Percentiles rank a stretch among this genome's conserved stretches.
These are phyloP conservation scores for Syritta pipiens DNA, from an alignment of 2,888 invertebrate species.

Conservation along the genomic window DNA sequence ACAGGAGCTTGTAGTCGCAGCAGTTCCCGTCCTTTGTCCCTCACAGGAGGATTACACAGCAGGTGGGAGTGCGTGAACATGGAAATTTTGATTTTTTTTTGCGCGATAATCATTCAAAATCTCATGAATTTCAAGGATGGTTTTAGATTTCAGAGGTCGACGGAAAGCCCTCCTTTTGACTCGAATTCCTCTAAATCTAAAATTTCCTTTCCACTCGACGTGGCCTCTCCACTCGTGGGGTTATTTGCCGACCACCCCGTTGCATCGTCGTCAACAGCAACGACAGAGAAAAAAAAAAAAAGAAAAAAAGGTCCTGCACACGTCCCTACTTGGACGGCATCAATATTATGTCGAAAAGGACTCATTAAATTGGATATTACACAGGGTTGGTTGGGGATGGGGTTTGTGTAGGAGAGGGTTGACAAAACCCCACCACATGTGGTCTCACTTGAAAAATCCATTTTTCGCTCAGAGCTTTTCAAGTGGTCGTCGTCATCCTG, in stretches of 20 bases:
- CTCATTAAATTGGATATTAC: conserved; percentile 61
- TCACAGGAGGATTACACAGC: no score
- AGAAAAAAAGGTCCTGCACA: conserved; percentile 9
- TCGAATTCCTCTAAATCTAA: no score
- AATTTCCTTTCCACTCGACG: no score
- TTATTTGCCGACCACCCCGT: background rate
- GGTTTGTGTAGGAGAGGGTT: background rate
- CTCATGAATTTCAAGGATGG: no score
- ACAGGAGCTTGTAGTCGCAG: no score
- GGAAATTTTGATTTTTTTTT: no score
- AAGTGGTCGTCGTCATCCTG: conserved; percentile 49
- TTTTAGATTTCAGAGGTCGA: no score
- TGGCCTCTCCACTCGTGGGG: no score
- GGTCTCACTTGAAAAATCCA: conserved; percentile 58
- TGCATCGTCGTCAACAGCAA: background rate
- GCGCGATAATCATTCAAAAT: no score
- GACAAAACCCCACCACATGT: conserved; percentile 12
- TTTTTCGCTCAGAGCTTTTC: conserved; percentile 42
- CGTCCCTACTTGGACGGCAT: conserved; percentile 48
- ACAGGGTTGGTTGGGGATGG: background rate
- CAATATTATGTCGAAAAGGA: conserved; percentile 58
- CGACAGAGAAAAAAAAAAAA: background rate
- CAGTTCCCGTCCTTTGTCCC: no score
- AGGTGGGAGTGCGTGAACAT: no score
- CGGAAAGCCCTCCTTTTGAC: no score